A percentile compares a stretch with the other conserved stretches of the same genome.
These are phyloP conservation scores for Saxicola maurus DNA, from an alignment of 2,797 vertebrate genomes.

Conservation along the genomic window DNA sequence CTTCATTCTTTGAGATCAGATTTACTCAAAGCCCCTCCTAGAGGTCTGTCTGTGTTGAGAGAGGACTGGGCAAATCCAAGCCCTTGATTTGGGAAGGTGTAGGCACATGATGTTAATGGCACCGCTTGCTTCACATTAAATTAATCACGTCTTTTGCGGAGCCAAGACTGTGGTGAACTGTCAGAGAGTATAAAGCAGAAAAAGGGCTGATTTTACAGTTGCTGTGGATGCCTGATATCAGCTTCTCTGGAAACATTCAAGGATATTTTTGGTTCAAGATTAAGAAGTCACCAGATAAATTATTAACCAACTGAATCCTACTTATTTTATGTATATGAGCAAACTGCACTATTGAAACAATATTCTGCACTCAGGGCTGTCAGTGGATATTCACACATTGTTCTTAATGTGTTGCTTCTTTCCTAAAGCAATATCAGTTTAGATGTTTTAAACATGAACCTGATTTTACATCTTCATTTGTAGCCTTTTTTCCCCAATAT, in stretches of 20 bases:
- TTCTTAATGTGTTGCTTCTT: slow-evolving; percentile 47
- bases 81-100: neutral
- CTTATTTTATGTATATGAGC: slow-evolving; percentile 42
- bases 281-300: slow-evolving; percentile 49
- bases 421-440: slow-evolving; percentile 49
- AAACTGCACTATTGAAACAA: slow-evolving; percentile 40
- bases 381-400: slow-evolving; percentile 45
- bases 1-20: neutral
- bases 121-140: neutral
- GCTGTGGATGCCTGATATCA: slow-evolving; percentile 37
- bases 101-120: neutral
- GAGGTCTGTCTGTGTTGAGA: neutral
- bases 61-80: neutral
- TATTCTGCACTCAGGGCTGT: slow-evolving; percentile 32
- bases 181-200: slow-evolving; percentile 37
- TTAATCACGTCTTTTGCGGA: slow-evolving; percentile 27
- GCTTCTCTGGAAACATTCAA: slow-evolving; percentile 38
- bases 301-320: slow-evolving; percentile 41
- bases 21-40: neutral
- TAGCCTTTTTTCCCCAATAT: slow-evolving; percentile 5
- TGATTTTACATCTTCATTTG: slow-evolving; percentile 54
- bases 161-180: slow-evolving; percentile 27
- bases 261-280: slow-evolving; percentile 54
- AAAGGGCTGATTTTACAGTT: slow-evolving; percentile 47
- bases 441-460: slow-evolving; percentile 62